Evolutionary conservation across 1,140 invertebrate genomes (phyloP), one percentile per base, ranked within the genome.

Genomic region (Drosophila saltans): DNA sequence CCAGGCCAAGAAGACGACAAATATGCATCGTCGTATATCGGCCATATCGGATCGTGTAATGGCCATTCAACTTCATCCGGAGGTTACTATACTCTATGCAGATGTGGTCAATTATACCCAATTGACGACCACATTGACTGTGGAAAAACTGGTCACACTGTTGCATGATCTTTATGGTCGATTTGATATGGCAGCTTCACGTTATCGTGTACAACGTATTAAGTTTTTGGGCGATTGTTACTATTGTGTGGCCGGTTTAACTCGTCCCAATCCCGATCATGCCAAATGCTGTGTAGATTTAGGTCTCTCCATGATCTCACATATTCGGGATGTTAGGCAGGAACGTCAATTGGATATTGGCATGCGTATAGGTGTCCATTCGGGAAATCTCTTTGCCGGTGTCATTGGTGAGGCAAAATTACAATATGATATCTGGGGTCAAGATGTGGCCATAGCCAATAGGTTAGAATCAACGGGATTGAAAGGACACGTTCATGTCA

Each of bases 101-200:
- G 98, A 99, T 92, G 97, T 99, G 45, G 98, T 99, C 2, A 98
- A 99, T 90, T 99, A 98, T 90, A 98, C 98, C 0, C 94, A 96
- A 36, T 93, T 99, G 80, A 98, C 98, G 0, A 96, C 96, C 0
- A 96, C 95, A 1, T 92, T 99, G 40, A 93, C 95, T 0, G 96
- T 97, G 0, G 95, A 96, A 85, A 95, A 96, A 69, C 93, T 99
- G 55, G 97, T 99, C 0, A 95, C 97, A 90, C 95, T 97, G 0
- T 93, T 99, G 4, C 98, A 99, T 91, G 97, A 99, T 84, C 93
- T 99, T 0, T 99, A 98, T 92, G 97, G 97, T 0, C 95, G 96
- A 83, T 99, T 99, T 91, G 98, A 99, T 92, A 95, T 97, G 75
- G 96, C 97, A 7, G 98, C 98, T 75, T 94, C 93, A 92, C 94